Conservation (phyloP, 2,888 invertebrate species). For the Tenthredo notha region DNA sequence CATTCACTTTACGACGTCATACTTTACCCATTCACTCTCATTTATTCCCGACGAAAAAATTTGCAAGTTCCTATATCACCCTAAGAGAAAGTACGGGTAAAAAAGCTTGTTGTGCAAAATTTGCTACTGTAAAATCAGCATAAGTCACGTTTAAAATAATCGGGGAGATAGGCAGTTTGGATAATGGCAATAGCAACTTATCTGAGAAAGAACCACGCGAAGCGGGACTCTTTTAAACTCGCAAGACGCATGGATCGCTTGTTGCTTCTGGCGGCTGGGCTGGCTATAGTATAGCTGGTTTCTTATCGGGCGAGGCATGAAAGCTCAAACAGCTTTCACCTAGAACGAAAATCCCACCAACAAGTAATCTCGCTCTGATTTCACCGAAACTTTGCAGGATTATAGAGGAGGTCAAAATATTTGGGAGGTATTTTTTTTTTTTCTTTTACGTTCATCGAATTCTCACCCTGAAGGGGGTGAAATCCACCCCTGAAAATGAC, state of each 20-base stretch:
- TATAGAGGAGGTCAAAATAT: background rate
- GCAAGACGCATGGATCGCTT: conserved; percentile 40
- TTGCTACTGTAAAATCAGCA: background rate
- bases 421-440: too few species aligned
- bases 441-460: background rate
- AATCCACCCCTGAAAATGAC: too few species aligned
- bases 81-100: background rate
- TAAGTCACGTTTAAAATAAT: background rate
- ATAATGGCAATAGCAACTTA: background rate
- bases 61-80: background rate
- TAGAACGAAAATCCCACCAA: background rate
- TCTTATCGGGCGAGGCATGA: background rate
- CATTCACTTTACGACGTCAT: background rate
- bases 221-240: background rate
- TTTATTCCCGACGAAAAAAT: background rate
- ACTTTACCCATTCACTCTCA: conserved; percentile 14
- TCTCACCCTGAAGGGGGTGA: too few species aligned
- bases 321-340: background rate
- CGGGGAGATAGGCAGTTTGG: background rate
- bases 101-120: background rate
- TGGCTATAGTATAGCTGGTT: background rate
- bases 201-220: background rate
- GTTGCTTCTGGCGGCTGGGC: conserved; percentile 15
- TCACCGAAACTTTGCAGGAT: background rate
- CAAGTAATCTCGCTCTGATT: background rate